A percentile compares a stretch with the other conserved stretches of the same genome.
Evolutionary conservation across 2,797 vertebrate species (phyloP).

Genomic region (Parauchenoglanis ngamensis): DNA sequence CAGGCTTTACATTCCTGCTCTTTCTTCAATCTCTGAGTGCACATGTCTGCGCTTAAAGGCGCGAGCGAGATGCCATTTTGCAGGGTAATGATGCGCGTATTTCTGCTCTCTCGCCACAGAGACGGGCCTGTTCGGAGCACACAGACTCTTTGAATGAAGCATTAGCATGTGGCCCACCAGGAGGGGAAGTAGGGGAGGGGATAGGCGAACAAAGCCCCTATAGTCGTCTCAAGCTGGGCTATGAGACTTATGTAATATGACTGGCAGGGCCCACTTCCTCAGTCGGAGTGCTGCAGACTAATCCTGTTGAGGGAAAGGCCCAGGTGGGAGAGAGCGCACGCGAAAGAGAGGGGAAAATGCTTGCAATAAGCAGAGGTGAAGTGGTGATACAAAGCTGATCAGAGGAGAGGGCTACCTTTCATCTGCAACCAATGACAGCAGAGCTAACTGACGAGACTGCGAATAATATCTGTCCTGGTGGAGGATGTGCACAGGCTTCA

Average conservation of each 20-base stretch:
- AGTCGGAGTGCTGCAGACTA: conserved; percentile 69
- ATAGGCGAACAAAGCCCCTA: conserved; percentile 80
- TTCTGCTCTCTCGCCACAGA: conserved; percentile 71
- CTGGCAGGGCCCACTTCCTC: conserved; percentile 77
- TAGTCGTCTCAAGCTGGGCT: conserved; percentile 77
- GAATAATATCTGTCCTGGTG: conserved; percentile 40
- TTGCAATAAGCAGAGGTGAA: conserved; percentile 60
- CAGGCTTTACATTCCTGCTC: conserved; percentile 6
- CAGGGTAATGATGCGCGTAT: conserved; percentile 68
- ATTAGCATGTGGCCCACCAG: conserved; percentile 75
- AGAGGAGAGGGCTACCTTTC: conserved; percentile 65
- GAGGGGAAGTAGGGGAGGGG: conserved; percentile 70
- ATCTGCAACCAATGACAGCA: conserved; percentile 58
- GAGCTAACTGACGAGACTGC: conserved; percentile 54
- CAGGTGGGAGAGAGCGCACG: conserved; percentile 57
- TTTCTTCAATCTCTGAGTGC: background rate
- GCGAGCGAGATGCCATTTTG: conserved; percentile 69
- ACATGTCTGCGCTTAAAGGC: conserved; percentile 68
- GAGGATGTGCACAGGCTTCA: conserved; percentile 36
- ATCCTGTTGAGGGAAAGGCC: conserved; percentile 72
- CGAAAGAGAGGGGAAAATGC: conserved; percentile 44
- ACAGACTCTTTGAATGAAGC: conserved; percentile 78
- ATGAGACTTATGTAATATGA: conserved; percentile 82
- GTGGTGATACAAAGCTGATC: conserved; percentile 61
- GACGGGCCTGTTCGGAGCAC: conserved; percentile 74